Evolutionary conservation across 2,797 vertebrate genomes (phyloP).

Genomic region (Gila robusta): DNA sequence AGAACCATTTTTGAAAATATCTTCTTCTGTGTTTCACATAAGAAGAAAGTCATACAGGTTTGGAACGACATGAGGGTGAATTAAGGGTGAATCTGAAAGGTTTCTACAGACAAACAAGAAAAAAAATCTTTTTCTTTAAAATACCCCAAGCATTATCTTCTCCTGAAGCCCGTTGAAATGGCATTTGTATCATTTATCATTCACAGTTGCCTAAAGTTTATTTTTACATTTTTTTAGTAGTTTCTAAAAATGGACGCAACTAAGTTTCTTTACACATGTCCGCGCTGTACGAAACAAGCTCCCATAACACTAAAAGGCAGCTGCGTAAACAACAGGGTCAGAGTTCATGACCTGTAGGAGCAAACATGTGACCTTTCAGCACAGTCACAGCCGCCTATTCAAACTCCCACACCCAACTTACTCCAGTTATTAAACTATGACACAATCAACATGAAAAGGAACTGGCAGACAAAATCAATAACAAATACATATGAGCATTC

Average conservation of each 20-base stretch:
- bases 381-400: background rate
- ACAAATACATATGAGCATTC: background rate
- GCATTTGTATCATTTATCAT: background rate
- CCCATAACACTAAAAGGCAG: slow-evolving; percentile 34
- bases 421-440: background rate
- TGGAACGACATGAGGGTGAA: background rate
- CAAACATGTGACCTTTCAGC: slow-evolving; percentile 11
- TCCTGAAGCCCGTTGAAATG: background rate
- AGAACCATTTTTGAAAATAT: background rate
- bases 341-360: slow-evolving; percentile 36
- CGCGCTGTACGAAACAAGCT: background rate
- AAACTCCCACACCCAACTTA: slow-evolving; percentile 14
- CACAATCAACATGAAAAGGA: background rate
- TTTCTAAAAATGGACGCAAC: slow-evolving; percentile 11
- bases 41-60: background rate
- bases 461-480: background rate
- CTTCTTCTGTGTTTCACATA: background rate
- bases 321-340: slow-evolving; percentile 42
- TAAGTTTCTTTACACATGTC: slow-evolving; percentile 21
- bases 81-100: background rate
- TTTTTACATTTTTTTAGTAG: background rate
- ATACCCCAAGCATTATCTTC: background rate
- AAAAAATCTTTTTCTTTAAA: background rate
- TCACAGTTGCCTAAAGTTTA: background rate
- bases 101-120: background rate